These are phyloP conservation scores for Drosophila yooni DNA, from an alignment of 2,888 invertebrate species.

Conservation along the genomic window DNA sequence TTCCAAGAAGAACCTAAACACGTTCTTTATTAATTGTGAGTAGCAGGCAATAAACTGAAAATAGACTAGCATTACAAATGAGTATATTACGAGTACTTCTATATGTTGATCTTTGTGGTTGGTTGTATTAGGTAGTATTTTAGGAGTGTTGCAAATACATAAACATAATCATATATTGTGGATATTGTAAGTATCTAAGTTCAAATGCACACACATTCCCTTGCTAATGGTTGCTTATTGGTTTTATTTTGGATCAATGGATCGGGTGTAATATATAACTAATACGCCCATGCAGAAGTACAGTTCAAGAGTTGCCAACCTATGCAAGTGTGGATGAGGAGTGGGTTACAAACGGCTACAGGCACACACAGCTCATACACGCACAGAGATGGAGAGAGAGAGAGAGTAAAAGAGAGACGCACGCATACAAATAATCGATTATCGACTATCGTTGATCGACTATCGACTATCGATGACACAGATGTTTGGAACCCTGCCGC, in stretches of 20 bases:
- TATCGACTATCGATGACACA: conserved; percentile 14
- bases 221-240: conserved; percentile 27
- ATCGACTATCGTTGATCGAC: conserved; percentile 15
- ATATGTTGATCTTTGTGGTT: conserved; percentile 33
- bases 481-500: conserved; percentile 29
- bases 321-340: conserved; percentile 17
- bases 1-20: conserved; percentile 25
- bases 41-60: conserved; percentile 57
- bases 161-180: conserved; percentile 49
- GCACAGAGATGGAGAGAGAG: conserved; percentile 1
- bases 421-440: conserved; percentile 24
- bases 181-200: conserved; percentile 47
- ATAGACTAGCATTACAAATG: conserved; percentile 55
- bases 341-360: conserved; percentile 15
- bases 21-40: conserved; percentile 25
- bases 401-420: neutral
- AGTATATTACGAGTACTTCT: conserved; percentile 53
- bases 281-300: conserved; percentile 60
- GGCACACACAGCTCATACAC: conserved; percentile 30
- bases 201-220: conserved; percentile 58
- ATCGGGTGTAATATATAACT: conserved; percentile 31
- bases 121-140: conserved; percentile 36
- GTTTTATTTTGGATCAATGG: conserved; percentile 15
- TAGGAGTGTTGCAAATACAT: conserved; percentile 47
- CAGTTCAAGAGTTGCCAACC: conserved; percentile 44